Conservation (phyloP, 2,888 invertebrate species). For the Chloroclystis v-ata region DNA sequence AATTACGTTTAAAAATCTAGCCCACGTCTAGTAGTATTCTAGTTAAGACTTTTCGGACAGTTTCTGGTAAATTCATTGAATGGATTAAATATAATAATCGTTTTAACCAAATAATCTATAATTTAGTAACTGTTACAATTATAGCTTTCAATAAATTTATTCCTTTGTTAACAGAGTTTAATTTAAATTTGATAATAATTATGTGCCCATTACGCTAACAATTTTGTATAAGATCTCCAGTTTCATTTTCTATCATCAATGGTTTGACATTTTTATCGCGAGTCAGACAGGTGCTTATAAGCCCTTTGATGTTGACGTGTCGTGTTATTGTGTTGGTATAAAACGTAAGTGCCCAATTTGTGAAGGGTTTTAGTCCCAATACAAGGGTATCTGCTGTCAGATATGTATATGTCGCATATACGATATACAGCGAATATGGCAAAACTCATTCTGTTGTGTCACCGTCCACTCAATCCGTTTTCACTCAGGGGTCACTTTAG, state of each 20-base stretch:
- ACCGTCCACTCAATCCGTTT: slow-evolving; percentile 47
- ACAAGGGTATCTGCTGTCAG: background rate
- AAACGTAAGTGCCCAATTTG: background rate
- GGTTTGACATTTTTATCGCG: background rate
- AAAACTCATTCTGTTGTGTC: slow-evolving; percentile 62
- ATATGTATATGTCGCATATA: too few relatives aligned
- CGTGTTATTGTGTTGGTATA: slow-evolving; percentile 1
- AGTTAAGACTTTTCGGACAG: too few relatives aligned
- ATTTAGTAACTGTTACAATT: too few relatives aligned
- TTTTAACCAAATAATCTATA: too few relatives aligned
- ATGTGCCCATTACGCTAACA: too few relatives aligned
- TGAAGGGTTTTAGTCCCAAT: background rate
- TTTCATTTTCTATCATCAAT: background rate
- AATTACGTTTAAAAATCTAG: too few relatives aligned
- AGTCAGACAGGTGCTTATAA: background rate
- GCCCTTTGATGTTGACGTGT: slow-evolving; percentile 1
- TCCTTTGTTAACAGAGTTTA: too few relatives aligned
- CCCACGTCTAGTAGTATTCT: too few relatives aligned
- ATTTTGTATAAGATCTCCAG: background rate
- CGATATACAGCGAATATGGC: slow-evolving; percentile 55
- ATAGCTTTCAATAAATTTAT: too few relatives aligned
- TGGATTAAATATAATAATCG: too few relatives aligned
- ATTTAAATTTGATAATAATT: too few relatives aligned
- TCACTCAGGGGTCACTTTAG: slow-evolving; percentile 31
- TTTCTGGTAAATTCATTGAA: too few relatives aligned